A percentile compares a stretch with the other conserved stretches of the same genome.
Conservation (phyloP, 2,797 vertebrate genomes). For the Gobionotothen gibberifrons region DNA sequence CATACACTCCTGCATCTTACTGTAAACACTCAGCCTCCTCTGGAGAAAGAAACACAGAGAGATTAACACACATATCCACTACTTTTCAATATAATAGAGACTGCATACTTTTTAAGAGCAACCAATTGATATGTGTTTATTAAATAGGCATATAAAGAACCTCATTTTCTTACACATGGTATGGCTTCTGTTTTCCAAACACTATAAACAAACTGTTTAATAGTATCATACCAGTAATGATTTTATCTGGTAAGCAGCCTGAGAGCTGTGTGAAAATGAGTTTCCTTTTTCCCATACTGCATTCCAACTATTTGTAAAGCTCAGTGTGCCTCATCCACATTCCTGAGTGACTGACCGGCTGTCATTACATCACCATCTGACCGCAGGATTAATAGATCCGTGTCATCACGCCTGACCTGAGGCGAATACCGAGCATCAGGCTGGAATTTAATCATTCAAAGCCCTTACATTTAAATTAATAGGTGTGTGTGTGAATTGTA, state of each 20-base stretch:
- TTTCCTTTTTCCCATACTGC: slow-evolving; percentile 48
- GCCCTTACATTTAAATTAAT: slow-evolving; percentile 29
- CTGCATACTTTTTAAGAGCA: background rate
- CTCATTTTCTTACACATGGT: background rate
- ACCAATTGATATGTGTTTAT: background rate
- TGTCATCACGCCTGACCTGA: slow-evolving; percentile 79
- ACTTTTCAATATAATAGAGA: background rate
- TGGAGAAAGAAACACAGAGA: slow-evolving; percentile 54
- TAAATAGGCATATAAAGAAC: background rate
- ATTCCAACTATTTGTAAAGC: slow-evolving; percentile 68
- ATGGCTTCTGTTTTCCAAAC: background rate
- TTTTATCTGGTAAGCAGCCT: background rate
- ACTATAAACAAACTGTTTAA: background rate
- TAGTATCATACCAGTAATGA: rapidly evolving
- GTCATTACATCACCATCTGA: slow-evolving; percentile 79
- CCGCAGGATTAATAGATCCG: slow-evolving; percentile 72
- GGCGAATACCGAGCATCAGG: slow-evolving; percentile 57
- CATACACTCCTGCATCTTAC: slow-evolving; percentile 95
- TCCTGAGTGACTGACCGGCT: slow-evolving; percentile 72
- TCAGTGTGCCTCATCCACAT: slow-evolving; percentile 64
- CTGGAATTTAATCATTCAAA: slow-evolving; percentile 64
- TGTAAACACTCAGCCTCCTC: slow-evolving; percentile 91
- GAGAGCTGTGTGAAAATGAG: slow-evolving; percentile 43
- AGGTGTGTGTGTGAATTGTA: background rate
- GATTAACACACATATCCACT: slow-evolving; percentile 1